Percentiles rank a stretch among this genome's conserved stretches.
These are phyloP conservation scores for Halocaridina rubra DNA, from an alignment of 2,888 invertebrate species.

Conservation along the genomic window DNA sequence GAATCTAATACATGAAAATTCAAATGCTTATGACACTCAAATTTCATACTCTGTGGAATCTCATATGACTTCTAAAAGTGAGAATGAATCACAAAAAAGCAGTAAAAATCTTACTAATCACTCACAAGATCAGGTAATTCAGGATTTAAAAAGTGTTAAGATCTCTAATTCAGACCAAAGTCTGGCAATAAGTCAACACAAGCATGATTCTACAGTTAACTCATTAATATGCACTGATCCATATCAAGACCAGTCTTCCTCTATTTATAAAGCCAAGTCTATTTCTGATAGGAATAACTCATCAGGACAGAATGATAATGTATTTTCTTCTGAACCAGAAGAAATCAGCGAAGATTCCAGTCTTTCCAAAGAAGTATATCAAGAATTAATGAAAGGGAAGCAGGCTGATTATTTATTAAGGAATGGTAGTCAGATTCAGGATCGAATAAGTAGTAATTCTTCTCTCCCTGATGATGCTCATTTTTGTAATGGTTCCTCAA, in stretches of 20 bases:
- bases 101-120: too few relatives aligned
- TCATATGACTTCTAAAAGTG: too few relatives aligned
- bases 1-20: too few relatives aligned
- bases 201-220: too few relatives aligned
- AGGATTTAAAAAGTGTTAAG: too few relatives aligned
- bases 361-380: slow-evolving; percentile 27
- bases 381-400: slow-evolving; percentile 17
- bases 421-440: not conserved
- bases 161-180: too few relatives aligned
- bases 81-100: too few relatives aligned
- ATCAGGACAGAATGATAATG: not conserved
- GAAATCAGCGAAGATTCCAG: slow-evolving; percentile 12
- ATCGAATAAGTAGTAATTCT: not conserved
- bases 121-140: too few relatives aligned
- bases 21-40: too few relatives aligned
- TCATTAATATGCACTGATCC: not conserved
- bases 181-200: too few relatives aligned
- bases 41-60: too few relatives aligned
- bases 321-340: not conserved
- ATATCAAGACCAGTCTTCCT: not conserved
- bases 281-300: not conserved
- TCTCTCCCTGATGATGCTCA: not conserved
- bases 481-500: not conserved
- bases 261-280: too few relatives aligned
- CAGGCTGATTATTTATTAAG: slow-evolving; percentile 27